Evolutionary conservation across 2,888 invertebrate genomes (phyloP).

Genomic region (Steinernema hermaphroditum): DNA sequence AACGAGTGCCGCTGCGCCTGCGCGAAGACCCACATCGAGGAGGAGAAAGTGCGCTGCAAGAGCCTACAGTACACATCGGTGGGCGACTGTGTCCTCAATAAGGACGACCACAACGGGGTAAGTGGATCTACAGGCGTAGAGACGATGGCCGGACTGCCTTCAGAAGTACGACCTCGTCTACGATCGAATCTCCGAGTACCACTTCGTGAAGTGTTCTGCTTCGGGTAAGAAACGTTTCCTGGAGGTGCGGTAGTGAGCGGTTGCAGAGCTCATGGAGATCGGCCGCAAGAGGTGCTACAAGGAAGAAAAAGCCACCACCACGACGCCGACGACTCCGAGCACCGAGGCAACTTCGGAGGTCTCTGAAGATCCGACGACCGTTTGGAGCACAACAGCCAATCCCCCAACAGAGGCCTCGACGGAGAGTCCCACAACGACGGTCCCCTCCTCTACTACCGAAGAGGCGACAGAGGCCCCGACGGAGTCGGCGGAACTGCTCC

Average conservation of each 20-base stretch:
- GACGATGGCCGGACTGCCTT: too few species aligned
- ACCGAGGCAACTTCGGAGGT: neutral
- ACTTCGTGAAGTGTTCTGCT: constrained; percentile 8
- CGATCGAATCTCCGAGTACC: constrained; percentile 39
- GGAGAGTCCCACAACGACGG: neutral
- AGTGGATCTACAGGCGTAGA: too few species aligned
- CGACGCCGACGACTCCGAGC: constrained; percentile 28
- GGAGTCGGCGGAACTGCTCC: constrained; percentile 9
- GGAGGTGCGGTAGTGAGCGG: neutral
- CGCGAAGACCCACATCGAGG: constrained; percentile 44
- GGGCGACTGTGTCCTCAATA: constrained; percentile 56
- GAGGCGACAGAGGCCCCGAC: constrained; percentile 6
- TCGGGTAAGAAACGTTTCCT: neutral
- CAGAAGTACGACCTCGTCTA: constrained; percentile 59
- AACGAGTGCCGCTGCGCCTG: constrained; percentile 55
- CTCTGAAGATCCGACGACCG: neutral
- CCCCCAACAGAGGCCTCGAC: neutral
- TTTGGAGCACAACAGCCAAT: neutral
- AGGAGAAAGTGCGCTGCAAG: constrained; percentile 38
- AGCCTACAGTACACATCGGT: constrained; percentile 51
- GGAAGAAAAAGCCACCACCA: neutral
- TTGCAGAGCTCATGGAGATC: constrained; percentile 9
- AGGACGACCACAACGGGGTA: constrained; percentile 46
- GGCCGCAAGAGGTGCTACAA: neutral
- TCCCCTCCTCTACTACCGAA: constrained; percentile 15